Conservation (phyloP, 2,113 vertebrate species). For the Sander vitreus region DNA sequence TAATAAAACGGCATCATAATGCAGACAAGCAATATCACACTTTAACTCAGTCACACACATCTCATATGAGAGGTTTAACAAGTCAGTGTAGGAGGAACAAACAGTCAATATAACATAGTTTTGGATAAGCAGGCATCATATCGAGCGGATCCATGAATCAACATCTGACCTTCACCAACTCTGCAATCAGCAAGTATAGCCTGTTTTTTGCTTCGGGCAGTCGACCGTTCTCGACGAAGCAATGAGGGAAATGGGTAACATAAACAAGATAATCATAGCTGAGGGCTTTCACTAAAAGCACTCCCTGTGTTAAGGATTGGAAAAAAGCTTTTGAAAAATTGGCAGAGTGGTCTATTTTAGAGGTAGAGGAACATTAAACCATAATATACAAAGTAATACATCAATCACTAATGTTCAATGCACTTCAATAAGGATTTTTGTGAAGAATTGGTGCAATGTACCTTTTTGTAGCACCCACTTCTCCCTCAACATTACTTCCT, state of each 20-base stretch:
- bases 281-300: conserved; percentile 8
- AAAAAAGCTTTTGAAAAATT: neutral
- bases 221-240: neutral
- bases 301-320: neutral
- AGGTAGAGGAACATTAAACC: neutral
- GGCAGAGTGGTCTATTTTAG: neutral
- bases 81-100: conserved; percentile 43
- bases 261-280: conserved; percentile 18
- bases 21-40: conserved; percentile 5
- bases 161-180: conserved; percentile 35
- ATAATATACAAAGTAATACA: neutral
- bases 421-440: neutral
- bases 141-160: conserved; percentile 42
- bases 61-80: conserved; percentile 11
- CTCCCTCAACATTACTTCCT: neutral
- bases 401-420: neutral
- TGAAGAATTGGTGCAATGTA: conserved; percentile 5
- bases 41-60: conserved; percentile 28
- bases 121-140: conserved; percentile 45
- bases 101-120: conserved; percentile 52
- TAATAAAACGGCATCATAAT: neutral
- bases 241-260: conserved; percentile 13
- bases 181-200: conserved; percentile 11
- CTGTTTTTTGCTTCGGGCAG: conserved; percentile 36
- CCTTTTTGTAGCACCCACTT: neutral